Percentiles rank a stretch among this genome's conserved stretches.
phyloP scores from a whole-genome alignment of 2,797 vertebrate genomes.

The Gobio occitaniae region DNA sequence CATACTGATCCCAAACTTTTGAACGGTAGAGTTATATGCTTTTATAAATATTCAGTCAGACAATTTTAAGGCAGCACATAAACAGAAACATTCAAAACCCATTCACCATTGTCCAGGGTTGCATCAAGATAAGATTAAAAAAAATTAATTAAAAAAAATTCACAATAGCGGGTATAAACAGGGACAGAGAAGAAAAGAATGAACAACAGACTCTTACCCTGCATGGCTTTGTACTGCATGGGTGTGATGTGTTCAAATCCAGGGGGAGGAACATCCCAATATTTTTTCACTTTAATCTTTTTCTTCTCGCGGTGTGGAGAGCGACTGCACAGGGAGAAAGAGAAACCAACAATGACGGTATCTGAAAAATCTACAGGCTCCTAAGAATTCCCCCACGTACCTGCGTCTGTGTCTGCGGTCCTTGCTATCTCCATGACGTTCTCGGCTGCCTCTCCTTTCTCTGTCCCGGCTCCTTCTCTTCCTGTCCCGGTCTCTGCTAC shows the following conservation, averaged over 20 bases:
- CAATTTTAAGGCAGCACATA: neutral
- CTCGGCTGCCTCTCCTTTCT: conserved; percentile 81
- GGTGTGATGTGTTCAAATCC: conserved; percentile 86
- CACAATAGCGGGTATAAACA: neutral
- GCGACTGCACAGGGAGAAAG: conserved; percentile 72
- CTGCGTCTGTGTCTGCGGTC: conserved; percentile 87
- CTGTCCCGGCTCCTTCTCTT: conserved; percentile 87
- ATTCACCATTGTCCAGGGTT: too few species aligned
- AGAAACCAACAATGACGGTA: neutral
- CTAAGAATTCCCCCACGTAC: conserved; percentile 58
- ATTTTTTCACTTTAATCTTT: conserved; percentile 93
- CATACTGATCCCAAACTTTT: neutral
- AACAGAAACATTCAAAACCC: neutral
- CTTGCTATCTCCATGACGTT: conserved; percentile 88
- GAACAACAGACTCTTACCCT: conserved; percentile 68
- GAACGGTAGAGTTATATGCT: neutral
- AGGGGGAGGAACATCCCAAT: conserved; percentile 84
- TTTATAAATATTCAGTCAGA: neutral
- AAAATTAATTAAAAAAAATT: too few species aligned
- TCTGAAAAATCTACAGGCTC: neutral
- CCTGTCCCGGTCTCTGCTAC: conserved; percentile 89
- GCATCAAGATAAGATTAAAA: neutral
- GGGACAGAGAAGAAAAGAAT: neutral
- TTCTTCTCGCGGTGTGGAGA: conserved; percentile 94
- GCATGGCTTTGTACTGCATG: conserved; percentile 87